Evolutionary conservation across 1,140 invertebrate species (phyloP).

Genomic region (Prorops nasuta): DNA sequence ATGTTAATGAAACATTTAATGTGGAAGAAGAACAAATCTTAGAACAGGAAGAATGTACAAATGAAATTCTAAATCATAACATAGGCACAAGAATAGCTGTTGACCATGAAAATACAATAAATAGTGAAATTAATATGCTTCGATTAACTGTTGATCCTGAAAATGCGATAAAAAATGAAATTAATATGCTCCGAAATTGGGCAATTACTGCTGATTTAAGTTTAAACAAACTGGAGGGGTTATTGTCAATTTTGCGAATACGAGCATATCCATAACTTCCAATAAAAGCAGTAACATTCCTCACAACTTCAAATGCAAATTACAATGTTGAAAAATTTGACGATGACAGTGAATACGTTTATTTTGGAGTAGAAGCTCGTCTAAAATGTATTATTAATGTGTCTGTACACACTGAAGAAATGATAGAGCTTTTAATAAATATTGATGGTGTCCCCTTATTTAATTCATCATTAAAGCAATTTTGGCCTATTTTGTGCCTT

Average conservation of each 20-base stretch:
- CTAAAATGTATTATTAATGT: constrained; percentile 8
- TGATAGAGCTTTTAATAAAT: constrained; percentile 14
- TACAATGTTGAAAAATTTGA: constrained; percentile 8
- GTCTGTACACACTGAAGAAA: constrained; percentile 2
- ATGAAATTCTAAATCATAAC: not conserved
- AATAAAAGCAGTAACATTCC: constrained; percentile 11
- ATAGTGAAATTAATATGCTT: not conserved
- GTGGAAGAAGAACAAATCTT: not conserved
- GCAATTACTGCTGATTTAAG: not conserved
- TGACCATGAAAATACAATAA: not conserved
- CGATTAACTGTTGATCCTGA: not conserved
- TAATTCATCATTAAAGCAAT: constrained; percentile 13
- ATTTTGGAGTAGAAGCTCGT: constrained; percentile 14
- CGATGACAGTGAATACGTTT: constrained; percentile 10
- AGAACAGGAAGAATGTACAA: not conserved
- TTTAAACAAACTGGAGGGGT: not conserved
- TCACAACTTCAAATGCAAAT: constrained; percentile 8
- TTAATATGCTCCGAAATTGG: not conserved
- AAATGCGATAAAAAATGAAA: not conserved
- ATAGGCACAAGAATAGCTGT: not conserved
- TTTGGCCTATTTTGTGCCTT: constrained; percentile 21
- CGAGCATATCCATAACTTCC: constrained; percentile 6
- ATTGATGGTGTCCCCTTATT: constrained; percentile 19
- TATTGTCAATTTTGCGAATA: constrained; percentile 10
- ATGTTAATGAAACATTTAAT: not conserved